Base-by-base conservation (phyloP, 1,140 invertebrate species). In the Drosophila paulistorum region DNA sequence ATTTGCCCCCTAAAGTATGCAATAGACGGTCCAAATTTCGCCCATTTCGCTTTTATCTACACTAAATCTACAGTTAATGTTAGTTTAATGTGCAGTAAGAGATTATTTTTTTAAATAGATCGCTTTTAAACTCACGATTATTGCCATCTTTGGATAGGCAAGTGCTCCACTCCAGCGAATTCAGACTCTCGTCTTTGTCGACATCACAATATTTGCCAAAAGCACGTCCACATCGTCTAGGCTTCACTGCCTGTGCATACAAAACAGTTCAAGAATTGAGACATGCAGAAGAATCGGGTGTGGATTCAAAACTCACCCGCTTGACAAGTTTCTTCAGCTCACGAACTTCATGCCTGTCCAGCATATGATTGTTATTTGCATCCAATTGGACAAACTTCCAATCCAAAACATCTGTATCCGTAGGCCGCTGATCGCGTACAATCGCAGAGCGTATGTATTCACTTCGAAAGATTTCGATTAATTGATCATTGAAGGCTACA, bases 361-460 rank as follows among this genome's bases (percentile, higher is more conserved):
- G 92, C 54, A 93, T 93, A 26, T 94, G 94, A 92, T 98, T 96
- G 11, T 93, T 93, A 92, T 98, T 95, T 35, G 92, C 92, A 92
- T 99, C 97, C 80, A 98, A 93, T 54, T 95, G 94, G 1, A 93
- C 91, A 83, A 98, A 99, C 92, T 98, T 98, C 98, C 98, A 98
- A 54, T 96, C 95, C 7, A 97, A 85, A 0, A 97, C 96, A 1
- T 90, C 75, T 3, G 90, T 79, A 63, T 93, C 93, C n/a, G 68
- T 48, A 7, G 60, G 26, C 17, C 20, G 3, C 14, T 35, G 13
- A 3, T 35, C 62, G 10, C 20, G 51, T 4, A 20, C 45, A 10
- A 89, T 90, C 42, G 93, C 61, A 20, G 68, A 65, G 23, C 94
- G 92, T 33, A 93, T 93, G 64, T 95, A 97, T 91, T 98, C 97